Conservation (phyloP, 2,888 invertebrate genomes). For the Onthophagus sagittarius region DNA sequence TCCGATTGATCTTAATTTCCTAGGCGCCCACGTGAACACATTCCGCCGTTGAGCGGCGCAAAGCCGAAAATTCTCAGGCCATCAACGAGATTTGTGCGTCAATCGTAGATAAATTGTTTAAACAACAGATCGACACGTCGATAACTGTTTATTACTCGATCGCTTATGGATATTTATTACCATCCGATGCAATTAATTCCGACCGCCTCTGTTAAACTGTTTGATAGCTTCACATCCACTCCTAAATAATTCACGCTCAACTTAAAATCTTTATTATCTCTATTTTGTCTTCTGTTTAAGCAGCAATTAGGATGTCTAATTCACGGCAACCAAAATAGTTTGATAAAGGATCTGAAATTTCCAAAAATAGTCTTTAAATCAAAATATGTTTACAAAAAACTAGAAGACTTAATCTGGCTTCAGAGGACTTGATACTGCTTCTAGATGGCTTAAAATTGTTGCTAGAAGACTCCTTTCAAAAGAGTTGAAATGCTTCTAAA, state of each 20-base stretch:
- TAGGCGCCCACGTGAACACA: slow-evolving; percentile 5
- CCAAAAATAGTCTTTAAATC: too few relatives aligned
- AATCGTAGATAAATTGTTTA: slow-evolving; percentile 10
- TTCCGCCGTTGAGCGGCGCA: not conserved
- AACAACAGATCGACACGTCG: slow-evolving; percentile 7
- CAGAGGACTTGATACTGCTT: too few relatives aligned
- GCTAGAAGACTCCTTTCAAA: too few relatives aligned
- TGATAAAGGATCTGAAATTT: too few relatives aligned
- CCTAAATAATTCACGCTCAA: not conserved
- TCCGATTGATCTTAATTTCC: slow-evolving; percentile 7
- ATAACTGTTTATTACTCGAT: slow-evolving; percentile 8
- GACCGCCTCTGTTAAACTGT: slow-evolving; percentile 2
- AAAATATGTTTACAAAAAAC: too few relatives aligned
- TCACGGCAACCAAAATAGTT: too few relatives aligned
- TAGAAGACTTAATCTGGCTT: too few relatives aligned
- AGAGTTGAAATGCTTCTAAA: too few relatives aligned
- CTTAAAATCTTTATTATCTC: slow-evolving; percentile 2
- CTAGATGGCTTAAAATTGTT: too few relatives aligned
- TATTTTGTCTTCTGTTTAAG: not conserved
- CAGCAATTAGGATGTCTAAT: too few relatives aligned
- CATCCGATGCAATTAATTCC: not conserved
- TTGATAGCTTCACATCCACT: not conserved
- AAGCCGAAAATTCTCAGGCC: not conserved
- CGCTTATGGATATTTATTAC: slow-evolving; percentile 7
- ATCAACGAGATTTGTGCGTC: slow-evolving; percentile 2